These are phyloP conservation scores for Pipistrellus nathusii DNA, from an alignment of 2,797 vertebrate species.

Conservation along the genomic window DNA sequence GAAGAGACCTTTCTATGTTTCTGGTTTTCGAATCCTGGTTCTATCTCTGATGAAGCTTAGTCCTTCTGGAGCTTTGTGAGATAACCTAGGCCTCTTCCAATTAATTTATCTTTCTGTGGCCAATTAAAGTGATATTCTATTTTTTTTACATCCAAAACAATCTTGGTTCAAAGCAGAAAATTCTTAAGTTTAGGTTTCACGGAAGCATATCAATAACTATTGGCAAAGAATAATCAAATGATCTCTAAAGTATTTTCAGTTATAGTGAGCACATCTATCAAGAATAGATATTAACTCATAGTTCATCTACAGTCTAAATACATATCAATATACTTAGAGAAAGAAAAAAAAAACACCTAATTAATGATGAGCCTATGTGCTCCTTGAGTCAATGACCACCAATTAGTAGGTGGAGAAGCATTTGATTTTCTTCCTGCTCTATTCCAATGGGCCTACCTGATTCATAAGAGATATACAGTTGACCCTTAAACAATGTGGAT, in stretches of 20 bases:
- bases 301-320: constrained; percentile 45
- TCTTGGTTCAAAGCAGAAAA: neutral
- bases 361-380: constrained; percentile 57
- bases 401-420: constrained; percentile 57
- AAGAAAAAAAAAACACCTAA: neutral
- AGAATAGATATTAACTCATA: constrained; percentile 41
- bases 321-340: constrained; percentile 28
- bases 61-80: neutral
- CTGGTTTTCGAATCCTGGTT: neutral
- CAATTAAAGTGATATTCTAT: neutral
- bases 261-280: constrained; percentile 61
- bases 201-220: neutral
- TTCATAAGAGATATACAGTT: constrained; percentile 59
- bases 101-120: neutral
- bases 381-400: constrained; percentile 58
- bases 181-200: neutral
- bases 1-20: neutral
- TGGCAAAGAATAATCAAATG: neutral
- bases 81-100: neutral
- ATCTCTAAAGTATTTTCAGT: neutral
- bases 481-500: neutral
- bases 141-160: neutral
- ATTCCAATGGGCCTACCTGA: constrained; percentile 36
- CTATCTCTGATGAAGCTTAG: neutral
- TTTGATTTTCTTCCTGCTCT: constrained; percentile 57